Percentiles rank a stretch among this genome's conserved stretches.
phyloP scores from a whole-genome alignment of 1,140 invertebrate genomes.

The Diorhabda elongata region DNA sequence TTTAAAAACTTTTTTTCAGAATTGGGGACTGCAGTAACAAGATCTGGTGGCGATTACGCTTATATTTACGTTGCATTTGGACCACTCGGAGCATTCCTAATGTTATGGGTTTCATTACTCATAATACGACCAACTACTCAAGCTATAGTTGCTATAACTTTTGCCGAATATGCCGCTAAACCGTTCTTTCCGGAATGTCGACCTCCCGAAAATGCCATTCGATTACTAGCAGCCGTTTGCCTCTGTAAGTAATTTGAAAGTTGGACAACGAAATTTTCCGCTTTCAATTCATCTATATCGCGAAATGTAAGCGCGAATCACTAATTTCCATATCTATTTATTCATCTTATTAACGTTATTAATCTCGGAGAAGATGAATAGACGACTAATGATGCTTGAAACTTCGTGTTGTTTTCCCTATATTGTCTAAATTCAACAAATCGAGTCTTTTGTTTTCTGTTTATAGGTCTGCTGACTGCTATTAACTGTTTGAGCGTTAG shows the following conservation, averaged over 20 bases:
- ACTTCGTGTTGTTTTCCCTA: too few species aligned
- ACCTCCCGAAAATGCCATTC: constrained; percentile 60
- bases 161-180: constrained; percentile 74
- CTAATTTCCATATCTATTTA: too few species aligned
- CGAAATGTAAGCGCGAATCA: too few species aligned
- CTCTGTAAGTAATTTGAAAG: constrained; percentile 60
- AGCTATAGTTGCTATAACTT: constrained; percentile 79
- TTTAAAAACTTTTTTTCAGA: constrained; percentile 56
- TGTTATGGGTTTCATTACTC: constrained; percentile 81
- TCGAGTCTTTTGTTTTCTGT: constrained; percentile 2
- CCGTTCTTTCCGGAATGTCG: constrained; percentile 76
- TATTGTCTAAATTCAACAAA: too few species aligned
- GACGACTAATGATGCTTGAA: too few species aligned
- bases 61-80: constrained; percentile 86
- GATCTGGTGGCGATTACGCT: constrained; percentile 85
- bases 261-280: too few species aligned
- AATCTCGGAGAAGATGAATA: too few species aligned
- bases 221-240: constrained; percentile 68
- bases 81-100: constrained; percentile 80
- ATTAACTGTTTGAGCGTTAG: constrained; percentile 85
- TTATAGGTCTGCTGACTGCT: constrained; percentile 76
- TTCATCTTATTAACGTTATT: too few species aligned
- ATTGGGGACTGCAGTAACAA: constrained; percentile 73
- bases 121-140: constrained; percentile 80
- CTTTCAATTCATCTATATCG: too few species aligned